A percentile compares a stretch with the other conserved stretches of the same genome.
phyloP scores from a whole-genome alignment of 2,888 invertebrate species.

The Drosophila fulvimacula region DNA sequence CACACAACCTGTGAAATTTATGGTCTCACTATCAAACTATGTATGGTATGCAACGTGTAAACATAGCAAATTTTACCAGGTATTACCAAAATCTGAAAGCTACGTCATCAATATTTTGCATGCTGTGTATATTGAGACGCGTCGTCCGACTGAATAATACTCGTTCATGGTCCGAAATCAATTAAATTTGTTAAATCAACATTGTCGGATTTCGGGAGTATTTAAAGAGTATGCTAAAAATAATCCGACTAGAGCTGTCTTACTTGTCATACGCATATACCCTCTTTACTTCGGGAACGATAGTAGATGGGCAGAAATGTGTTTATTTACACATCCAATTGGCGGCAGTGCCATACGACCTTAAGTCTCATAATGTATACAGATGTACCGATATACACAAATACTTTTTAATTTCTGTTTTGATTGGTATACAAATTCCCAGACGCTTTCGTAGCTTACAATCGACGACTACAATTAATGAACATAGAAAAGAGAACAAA shows the following conservation, averaged over 20 bases:
- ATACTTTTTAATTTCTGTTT: constrained; percentile 25
- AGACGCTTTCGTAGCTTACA: constrained; percentile 39
- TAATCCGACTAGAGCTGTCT: too few relatives aligned
- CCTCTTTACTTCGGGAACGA: background rate
- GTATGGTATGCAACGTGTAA: constrained; percentile 36
- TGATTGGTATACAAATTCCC: constrained; percentile 54
- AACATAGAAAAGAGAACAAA: constrained; percentile 6
- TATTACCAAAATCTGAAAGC: constrained; percentile 28
- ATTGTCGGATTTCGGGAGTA: too few relatives aligned
- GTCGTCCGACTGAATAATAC: background rate
- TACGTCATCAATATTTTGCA: constrained; percentile 70
- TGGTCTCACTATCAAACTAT: constrained; percentile 48
- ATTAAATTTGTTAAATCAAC: too few relatives aligned
- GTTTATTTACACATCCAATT: constrained; percentile 66
- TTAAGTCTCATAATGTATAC: constrained; percentile 35
- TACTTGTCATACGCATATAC: background rate
- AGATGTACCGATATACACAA: constrained; percentile 12
- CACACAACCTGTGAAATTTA: constrained; percentile 31
- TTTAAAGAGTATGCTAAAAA: too few relatives aligned
- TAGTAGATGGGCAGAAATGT: constrained; percentile 39
- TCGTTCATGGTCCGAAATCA: background rate
- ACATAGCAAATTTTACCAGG: constrained; percentile 34
- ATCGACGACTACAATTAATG: constrained; percentile 12
- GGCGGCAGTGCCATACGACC: constrained; percentile 56
- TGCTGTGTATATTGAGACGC: constrained; percentile 9